A percentile compares a stretch with the other conserved stretches of the same genome.
Conservation (phyloP, 2,797 vertebrate genomes). For the Psittacula derbiana region DNA sequence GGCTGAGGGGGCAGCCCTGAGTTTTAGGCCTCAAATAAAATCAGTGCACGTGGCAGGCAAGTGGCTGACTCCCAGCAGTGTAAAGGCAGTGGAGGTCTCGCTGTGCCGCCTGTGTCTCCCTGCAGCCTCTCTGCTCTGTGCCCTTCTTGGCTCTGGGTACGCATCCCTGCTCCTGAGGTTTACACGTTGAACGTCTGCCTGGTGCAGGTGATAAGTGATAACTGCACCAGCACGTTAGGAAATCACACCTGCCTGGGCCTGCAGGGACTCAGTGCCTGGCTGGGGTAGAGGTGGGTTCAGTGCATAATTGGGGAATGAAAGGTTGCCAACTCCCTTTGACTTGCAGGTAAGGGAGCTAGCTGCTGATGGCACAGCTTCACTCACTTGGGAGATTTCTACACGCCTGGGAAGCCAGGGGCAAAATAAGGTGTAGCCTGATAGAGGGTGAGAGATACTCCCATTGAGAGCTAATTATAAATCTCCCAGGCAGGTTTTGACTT, state of each 20-base stretch:
- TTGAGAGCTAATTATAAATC: neutral
- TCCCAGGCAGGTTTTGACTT: neutral
- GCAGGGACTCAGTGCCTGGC: neutral
- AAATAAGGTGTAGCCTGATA: neutral
- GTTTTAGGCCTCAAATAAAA: neutral
- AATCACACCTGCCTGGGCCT: neutral
- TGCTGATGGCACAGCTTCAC: neutral
- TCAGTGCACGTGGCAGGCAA: neutral
- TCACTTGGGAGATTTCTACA: neutral
- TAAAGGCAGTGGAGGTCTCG: neutral
- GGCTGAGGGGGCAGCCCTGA: neutral
- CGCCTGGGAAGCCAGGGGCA: neutral
- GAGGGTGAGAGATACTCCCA: neutral
- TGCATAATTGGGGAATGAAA: neutral
- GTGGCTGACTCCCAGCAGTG: neutral
- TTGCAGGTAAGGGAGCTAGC: neutral
- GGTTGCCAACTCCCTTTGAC: neutral
- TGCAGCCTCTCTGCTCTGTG: neutral
- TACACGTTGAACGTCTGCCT: accelerated
- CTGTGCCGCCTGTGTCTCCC: neutral
- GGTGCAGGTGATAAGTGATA: neutral
- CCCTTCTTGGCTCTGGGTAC: neutral
- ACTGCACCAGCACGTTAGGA: neutral
- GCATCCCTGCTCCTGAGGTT: accelerated
- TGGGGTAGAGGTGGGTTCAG: neutral